These are phyloP conservation scores for Reticulitermes lucifugus DNA, from an alignment of 2,888 invertebrate species.

Conservation along the genomic window DNA sequence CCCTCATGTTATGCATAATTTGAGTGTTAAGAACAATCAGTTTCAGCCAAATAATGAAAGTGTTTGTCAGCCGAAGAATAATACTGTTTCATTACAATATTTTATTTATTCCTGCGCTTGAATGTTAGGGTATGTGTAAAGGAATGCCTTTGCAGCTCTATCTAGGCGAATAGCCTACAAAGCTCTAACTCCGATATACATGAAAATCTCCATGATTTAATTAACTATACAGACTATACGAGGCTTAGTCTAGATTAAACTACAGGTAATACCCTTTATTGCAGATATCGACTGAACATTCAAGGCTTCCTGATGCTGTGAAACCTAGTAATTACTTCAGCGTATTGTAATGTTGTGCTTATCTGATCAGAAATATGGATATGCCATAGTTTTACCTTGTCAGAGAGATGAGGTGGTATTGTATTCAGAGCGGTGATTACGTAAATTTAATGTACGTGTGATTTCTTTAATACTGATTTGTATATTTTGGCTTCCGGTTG, in stretches of 20 bases:
- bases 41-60: no score
- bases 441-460: no score
- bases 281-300: background rate
- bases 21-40: no score
- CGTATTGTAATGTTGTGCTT: constrained; percentile 11
- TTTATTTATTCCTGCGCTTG: background rate
- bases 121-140: background rate
- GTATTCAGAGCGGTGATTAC: no score
- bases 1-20: no score
- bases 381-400: background rate
- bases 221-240: constrained; percentile 1
- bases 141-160: background rate
- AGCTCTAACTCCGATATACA: background rate
- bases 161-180: background rate
- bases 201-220: constrained; percentile 35
- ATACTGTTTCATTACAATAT: no score
- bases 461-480: no score
- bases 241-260: background rate
- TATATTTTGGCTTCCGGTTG: no score
- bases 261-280: constrained; percentile 5
- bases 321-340: constrained; percentile 2
- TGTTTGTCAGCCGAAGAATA: no score
- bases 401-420: background rate
- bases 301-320: background rate
- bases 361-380: background rate